Evolutionary conservation across 53 echinoderm and acorn worm species (phyloP).

Genomic region (Paracentrotus lividus): DNA sequence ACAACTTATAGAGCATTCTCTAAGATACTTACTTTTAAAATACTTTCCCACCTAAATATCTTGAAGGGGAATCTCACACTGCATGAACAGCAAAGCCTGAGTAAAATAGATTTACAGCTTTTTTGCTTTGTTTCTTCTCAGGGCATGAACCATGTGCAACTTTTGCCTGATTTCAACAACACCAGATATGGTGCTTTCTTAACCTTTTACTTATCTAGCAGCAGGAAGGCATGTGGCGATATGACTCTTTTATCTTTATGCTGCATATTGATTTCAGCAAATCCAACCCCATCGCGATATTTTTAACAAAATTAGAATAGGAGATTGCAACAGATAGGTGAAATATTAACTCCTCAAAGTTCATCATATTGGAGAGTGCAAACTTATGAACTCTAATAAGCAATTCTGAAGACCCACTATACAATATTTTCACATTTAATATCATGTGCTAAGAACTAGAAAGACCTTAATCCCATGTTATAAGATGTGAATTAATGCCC

Average conservation of each 20-base stretch:
- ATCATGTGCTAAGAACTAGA: background rate
- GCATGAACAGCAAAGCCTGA: background rate
- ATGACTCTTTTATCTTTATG: background rate
- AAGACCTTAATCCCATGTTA: background rate
- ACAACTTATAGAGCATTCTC: background rate
- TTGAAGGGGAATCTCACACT: slow-evolving; percentile 14
- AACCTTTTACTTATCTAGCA: background rate
- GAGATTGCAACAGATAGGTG: no score
- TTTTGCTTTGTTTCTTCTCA: background rate
- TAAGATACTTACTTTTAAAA: no score
- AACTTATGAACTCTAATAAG: no score
- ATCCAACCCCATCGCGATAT: background rate
- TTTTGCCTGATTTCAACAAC: background rate
- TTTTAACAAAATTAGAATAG: no score
- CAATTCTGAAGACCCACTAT: no score
- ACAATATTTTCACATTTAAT: background rate
- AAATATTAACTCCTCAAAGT: no score
- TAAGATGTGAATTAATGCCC: background rate
- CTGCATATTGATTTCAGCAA: background rate
- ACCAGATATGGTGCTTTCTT: background rate
- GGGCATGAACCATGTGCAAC: background rate
- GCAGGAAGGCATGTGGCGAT: background rate
- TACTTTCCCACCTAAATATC: background rate
- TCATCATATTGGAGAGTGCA: no score
- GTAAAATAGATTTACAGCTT: background rate